Conservation (phyloP, 2,888 invertebrate species). For the Megaustenia siamemsis region DNA sequence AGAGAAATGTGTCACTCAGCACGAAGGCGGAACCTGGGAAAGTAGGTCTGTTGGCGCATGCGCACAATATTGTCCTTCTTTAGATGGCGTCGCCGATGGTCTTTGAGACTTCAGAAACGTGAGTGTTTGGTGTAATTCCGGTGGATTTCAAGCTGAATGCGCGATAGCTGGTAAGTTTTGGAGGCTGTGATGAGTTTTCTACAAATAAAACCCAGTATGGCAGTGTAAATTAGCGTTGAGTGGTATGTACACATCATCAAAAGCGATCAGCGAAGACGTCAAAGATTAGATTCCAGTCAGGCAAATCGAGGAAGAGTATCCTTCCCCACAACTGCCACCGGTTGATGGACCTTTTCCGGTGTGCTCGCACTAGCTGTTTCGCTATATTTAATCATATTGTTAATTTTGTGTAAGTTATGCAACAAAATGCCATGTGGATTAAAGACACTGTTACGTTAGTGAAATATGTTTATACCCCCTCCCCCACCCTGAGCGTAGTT, state of each 20-base stretch:
- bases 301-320: background rate
- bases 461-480: background rate
- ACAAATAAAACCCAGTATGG: background rate
- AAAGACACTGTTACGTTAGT: background rate
- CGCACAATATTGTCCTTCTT: constrained; percentile 47
- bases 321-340: constrained; percentile 15
- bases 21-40: constrained; percentile 21
- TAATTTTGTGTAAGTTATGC: background rate
- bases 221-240: background rate
- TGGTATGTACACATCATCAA: background rate
- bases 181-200: background rate
- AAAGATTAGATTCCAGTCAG: constrained; percentile 23
- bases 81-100: constrained; percentile 55
- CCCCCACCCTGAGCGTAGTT: background rate
- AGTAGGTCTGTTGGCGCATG: constrained; percentile 44
- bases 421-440: constrained; percentile 9
- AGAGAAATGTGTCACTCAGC: background rate
- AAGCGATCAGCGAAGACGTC: constrained; percentile 30
- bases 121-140: constrained; percentile 38
- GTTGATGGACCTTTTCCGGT: constrained; percentile 41
- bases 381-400: background rate
- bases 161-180: constrained; percentile 47
- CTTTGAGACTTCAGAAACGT: constrained; percentile 50
- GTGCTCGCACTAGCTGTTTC: background rate
- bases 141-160: constrained; percentile 16